Evolutionary conservation across 2,113 vertebrate species (phyloP).

Genomic region (Pluvialis apricaria): DNA sequence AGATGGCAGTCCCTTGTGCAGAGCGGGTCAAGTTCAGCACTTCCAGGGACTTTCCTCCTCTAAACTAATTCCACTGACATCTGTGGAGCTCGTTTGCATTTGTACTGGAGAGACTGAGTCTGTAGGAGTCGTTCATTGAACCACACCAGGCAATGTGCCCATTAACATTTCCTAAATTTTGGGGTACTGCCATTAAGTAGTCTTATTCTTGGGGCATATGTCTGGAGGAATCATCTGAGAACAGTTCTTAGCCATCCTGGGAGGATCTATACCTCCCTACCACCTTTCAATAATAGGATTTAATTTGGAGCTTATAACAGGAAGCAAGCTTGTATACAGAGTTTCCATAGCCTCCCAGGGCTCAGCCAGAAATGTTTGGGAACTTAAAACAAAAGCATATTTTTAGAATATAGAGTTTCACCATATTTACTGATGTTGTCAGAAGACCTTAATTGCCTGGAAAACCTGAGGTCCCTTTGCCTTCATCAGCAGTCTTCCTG

Average conservation of each 20-base stretch:
- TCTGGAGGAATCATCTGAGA: neutral
- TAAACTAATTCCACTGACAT: neutral
- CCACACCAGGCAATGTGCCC: neutral
- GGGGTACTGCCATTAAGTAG: neutral
- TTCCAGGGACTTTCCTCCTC: neutral
- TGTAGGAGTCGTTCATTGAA: neutral
- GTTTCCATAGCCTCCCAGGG: neutral
- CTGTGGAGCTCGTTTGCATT: neutral
- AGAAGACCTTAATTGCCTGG: constrained; percentile 23
- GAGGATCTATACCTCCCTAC: neutral
- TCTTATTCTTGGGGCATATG: neutral
- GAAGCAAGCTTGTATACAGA: constrained; percentile 39
- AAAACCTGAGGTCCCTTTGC: constrained; percentile 26
- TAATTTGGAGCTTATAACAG: constrained; percentile 33
- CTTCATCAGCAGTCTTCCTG: neutral
- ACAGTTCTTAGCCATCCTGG: neutral
- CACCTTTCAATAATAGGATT: constrained; percentile 6
- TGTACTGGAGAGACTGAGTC: neutral
- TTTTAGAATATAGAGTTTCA: constrained; percentile 43
- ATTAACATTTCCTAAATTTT: neutral
- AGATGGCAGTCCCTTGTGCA: neutral
- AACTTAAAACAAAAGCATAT: constrained; percentile 53
- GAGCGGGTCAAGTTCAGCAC: neutral
- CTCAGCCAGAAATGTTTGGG: constrained; percentile 16
- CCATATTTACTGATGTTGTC: constrained; percentile 41